Base-by-base conservation (phyloP, 2,113 vertebrate species). In the Sapayoa aenigma region DNA sequence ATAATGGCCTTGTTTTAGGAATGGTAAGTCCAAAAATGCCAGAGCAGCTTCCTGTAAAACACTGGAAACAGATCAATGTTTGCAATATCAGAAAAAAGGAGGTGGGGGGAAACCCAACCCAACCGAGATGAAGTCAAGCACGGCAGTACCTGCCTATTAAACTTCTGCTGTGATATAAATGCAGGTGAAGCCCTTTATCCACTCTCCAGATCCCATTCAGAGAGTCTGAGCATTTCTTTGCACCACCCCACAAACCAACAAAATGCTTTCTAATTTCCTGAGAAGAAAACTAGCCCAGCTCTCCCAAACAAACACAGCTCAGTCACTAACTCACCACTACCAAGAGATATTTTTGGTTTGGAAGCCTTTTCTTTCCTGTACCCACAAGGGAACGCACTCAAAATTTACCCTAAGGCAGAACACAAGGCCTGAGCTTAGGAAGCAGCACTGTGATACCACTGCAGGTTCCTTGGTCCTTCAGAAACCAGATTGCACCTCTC, bases 61-160 rank as follows among this genome's bases (percentile, higher is more conserved):
- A 4, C 4, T 23, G 42, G 27, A 7, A 56, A 52, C 33, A 55
- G 9, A 71, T 19, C 33, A 28, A 9, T 42, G 30, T 49, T 10
- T 60, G 59, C 59, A 68, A 2, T 7, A 46, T 3, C 21, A 20
- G 22, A 11, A 0, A 12, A 33, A 49, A 30, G 16, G 6, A 27
- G 14, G 23, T 1, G 1, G 7, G 44, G 27, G 3, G 1, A 12
- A 65, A 21, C 9, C 20, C 18, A 52, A 9, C 4, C 12, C 41
- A 65, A 35, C 7, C 30, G 12, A 60, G 42, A 5, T 7, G 14
- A 24, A n/a, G 56, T 35, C 17, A 22, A 72, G 63, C 44, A 35
- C 42, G 14, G 39, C 60, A 33, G 47, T 16, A 17, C 23, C 31
- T 47, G 35, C 52, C 50, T 30, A 7, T 5, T 14, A 13, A 7